These are phyloP conservation scores for Odobenus rosmarus DNA, from an alignment of 2,113 vertebrate genomes.

Conservation along the genomic window DNA sequence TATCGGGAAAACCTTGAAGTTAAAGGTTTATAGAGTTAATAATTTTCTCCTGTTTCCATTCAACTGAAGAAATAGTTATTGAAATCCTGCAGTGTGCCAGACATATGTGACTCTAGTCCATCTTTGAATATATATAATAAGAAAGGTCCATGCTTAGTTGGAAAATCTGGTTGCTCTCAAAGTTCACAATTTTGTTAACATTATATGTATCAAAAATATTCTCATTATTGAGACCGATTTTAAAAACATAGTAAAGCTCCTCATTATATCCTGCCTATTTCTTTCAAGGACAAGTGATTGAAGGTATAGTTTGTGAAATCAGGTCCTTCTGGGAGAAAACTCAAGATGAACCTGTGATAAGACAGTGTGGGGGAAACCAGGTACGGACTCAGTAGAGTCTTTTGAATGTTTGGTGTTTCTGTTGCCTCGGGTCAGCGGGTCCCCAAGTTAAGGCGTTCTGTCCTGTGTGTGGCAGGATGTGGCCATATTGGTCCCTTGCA, in stretches of 20 bases:
- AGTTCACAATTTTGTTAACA: background rate
- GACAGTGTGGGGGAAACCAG: rapidly evolving
- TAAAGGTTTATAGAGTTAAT: background rate
- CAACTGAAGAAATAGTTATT: background rate
- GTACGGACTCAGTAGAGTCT: rapidly evolving
- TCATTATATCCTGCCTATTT: background rate
- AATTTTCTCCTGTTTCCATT: background rate
- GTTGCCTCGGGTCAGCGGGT: rapidly evolving
- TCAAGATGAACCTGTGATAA: background rate
- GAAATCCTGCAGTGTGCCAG: background rate
- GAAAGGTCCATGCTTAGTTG: background rate
- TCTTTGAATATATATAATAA: background rate
- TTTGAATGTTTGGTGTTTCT: background rate
- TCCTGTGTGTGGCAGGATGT: rapidly evolving
- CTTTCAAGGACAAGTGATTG: background rate
- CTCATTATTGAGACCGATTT: background rate
- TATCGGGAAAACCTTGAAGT: background rate
- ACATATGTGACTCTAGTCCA: rapidly evolving
- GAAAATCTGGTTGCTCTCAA: background rate
- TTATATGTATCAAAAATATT: background rate
- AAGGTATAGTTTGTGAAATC: background rate
- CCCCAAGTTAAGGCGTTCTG: background rate
- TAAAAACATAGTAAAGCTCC: background rate
- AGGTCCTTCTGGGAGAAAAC: background rate
- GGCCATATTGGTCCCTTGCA: background rate